Percentiles rank a stretch among this genome's conserved stretches.
phyloP scores from a whole-genome alignment of 2,888 invertebrate genomes.

The Chymomyza fuscimana region DNA sequence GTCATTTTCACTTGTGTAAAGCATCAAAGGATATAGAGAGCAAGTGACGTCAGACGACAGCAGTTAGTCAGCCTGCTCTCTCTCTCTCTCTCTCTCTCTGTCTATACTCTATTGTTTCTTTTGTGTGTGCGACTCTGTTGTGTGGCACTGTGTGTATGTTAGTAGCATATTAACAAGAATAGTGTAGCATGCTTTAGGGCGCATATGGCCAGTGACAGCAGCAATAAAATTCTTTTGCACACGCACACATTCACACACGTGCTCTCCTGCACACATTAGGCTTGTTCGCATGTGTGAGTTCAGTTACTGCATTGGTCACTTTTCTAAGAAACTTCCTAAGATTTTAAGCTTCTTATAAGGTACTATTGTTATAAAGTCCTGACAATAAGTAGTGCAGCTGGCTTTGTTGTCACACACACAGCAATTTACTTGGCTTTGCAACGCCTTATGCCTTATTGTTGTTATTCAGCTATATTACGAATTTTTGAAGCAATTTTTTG shows the following conservation, averaged over 20 bases:
- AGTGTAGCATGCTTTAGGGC: neutral
- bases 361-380: neutral
- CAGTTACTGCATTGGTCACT: neutral
- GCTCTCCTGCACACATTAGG: neutral
- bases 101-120: neutral
- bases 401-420: neutral
- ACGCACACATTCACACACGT: neutral
- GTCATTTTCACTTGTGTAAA: slow-evolving; percentile 47
- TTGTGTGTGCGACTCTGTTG: neutral
- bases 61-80: too few relatives aligned
- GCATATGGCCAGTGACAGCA: neutral
- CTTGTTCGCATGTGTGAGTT: neutral
- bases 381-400: neutral
- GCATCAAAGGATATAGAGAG: slow-evolving; percentile 42
- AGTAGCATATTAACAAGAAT: slow-evolving; percentile 4
- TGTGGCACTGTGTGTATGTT: slow-evolving; percentile 5
- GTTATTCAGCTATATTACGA: neutral
- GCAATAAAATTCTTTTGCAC: slow-evolving; percentile 2
- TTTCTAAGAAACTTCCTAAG: neutral
- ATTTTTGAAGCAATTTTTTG: neutral
- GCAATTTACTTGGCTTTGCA: neutral
- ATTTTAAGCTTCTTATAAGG: neutral
- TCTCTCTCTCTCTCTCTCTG: neutral
- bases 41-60: neutral
- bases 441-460: neutral